Percentiles rank a stretch among this genome's conserved stretches.
Evolutionary conservation across 2,888 invertebrate species (phyloP).

Genomic region (Exocentrus adspersus): DNA sequence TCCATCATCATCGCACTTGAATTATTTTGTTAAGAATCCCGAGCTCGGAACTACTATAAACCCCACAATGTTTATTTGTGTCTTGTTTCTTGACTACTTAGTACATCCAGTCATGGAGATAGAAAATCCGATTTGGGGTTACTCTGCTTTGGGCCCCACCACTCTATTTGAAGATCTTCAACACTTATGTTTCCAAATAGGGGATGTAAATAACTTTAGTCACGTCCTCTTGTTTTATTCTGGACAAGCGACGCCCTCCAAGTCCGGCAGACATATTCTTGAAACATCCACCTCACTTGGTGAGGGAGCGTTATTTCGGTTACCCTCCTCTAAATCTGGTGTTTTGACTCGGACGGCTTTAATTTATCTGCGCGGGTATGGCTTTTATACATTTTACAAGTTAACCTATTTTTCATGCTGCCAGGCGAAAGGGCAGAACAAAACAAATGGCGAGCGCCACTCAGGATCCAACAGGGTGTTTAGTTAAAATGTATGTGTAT

Average conservation of each 20-base stretch:
- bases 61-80: too few relatives aligned
- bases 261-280: too few relatives aligned
- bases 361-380: constrained; percentile 13
- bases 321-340: constrained; percentile 16
- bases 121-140: too few relatives aligned
- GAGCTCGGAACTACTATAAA: too few relatives aligned
- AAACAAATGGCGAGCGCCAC: neutral
- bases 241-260: neutral
- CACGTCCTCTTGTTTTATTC: neutral
- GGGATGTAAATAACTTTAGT: neutral
- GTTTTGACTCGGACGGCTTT: neutral
- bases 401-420: neutral
- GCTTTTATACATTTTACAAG: constrained; percentile 14
- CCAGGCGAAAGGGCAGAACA: neutral
- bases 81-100: too few relatives aligned
- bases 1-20: constrained; percentile 23
- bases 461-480: neutral
- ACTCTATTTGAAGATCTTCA: too few relatives aligned
- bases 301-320: neutral
- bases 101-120: too few relatives aligned
- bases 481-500: constrained; percentile 1
- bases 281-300: constrained; percentile 17
- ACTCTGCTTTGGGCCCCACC: too few relatives aligned
- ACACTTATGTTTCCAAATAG: too few relatives aligned
- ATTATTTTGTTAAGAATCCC: constrained; percentile 28